Conservation (phyloP, 2,888 invertebrate genomes). For the Eugnorisma glareosa region DNA sequence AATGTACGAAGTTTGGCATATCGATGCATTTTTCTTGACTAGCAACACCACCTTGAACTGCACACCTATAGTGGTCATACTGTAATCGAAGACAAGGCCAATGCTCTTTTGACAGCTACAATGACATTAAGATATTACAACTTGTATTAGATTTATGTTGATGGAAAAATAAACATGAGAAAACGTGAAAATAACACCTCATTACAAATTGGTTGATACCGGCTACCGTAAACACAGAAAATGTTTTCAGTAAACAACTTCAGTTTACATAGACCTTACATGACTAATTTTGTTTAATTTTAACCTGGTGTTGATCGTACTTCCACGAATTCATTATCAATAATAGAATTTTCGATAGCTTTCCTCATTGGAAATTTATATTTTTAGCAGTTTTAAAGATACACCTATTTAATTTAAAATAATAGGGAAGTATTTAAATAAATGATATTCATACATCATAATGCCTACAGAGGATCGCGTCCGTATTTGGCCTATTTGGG, state of each 20-base stretch:
- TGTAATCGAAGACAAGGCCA: background rate
- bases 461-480: too few species aligned
- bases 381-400: background rate
- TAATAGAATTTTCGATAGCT: background rate
- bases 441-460: too few species aligned
- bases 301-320: background rate
- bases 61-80: background rate
- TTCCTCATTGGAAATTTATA: background rate
- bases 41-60: background rate
- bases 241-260: conserved; percentile 45
- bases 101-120: conserved; percentile 4
- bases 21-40: background rate
- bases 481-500: too few species aligned
- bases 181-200: conserved; percentile 40
- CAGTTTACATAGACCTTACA: background rate
- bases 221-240: conserved; percentile 21
- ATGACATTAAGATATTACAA: background rate
- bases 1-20: background rate
- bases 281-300: conserved; percentile 9
- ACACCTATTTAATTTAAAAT: background rate
- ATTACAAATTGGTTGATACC: conserved; percentile 43
- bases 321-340: conserved; percentile 28
- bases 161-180: conserved; percentile 20
- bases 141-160: background rate
- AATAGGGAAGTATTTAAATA: too few species aligned